These are phyloP conservation scores for Pontoporia blainvillei DNA, from an alignment of 2,113 vertebrate species.

Conservation along the genomic window DNA sequence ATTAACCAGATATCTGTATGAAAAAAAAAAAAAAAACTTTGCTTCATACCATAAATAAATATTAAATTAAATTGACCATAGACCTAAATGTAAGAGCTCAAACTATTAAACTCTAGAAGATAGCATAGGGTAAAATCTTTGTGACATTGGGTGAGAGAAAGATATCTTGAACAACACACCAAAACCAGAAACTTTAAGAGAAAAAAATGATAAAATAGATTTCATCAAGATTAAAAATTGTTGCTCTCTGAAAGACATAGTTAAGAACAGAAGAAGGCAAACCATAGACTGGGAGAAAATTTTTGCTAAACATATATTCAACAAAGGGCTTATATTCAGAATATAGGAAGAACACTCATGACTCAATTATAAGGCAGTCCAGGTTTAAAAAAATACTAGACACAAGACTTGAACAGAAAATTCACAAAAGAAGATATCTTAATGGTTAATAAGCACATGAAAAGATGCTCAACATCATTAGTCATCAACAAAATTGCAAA, in stretches of 20 bases:
- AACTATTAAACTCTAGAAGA: background rate
- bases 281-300: background rate
- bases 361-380: background rate
- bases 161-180: background rate
- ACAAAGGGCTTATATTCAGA: background rate
- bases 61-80: background rate
- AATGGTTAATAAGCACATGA: background rate
- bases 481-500: background rate
- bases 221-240: background rate
- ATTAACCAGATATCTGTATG: background rate
- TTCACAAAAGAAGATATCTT: background rate
- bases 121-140: background rate
- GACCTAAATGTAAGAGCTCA: background rate
- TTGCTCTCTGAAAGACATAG: background rate
- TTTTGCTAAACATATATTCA: background rate
- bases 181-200: background rate
- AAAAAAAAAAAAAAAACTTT: background rate
- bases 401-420: background rate
- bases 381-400: background rate
- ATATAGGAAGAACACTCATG: background rate
- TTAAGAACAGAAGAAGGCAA: background rate
- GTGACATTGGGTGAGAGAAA: background rate
- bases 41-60: background rate
- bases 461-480: background rate
- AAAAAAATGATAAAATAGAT: background rate